phyloP scores from a whole-genome alignment of 2,888 invertebrate genomes.

The Panzeria rudis region DNA sequence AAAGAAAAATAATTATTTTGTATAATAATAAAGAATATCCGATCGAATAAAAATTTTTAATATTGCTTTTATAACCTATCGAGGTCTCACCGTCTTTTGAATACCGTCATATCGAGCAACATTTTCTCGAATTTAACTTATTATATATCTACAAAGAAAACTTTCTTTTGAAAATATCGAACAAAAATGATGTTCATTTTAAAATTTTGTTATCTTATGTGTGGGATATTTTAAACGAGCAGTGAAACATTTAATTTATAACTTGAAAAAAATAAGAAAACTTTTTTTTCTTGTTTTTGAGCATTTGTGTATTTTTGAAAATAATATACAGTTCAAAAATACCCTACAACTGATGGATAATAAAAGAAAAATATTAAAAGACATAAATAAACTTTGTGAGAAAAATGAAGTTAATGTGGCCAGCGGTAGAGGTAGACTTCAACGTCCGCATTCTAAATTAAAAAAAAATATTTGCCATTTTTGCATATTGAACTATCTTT shows the following conservation, averaged over 20 bases:
- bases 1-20: too few relatives aligned
- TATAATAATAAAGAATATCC: too few relatives aligned
- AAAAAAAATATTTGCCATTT: too few relatives aligned
- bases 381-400: too few relatives aligned
- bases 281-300: neutral
- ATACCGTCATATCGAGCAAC: constrained; percentile 21
- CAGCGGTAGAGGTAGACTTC: too few relatives aligned
- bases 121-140: constrained; percentile 30
- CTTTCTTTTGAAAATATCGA: constrained; percentile 43
- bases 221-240: constrained; percentile 68
- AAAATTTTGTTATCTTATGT: constrained; percentile 60
- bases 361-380: neutral
- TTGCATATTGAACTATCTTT: too few relatives aligned
- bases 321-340: constrained; percentile 8
- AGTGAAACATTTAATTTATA: constrained; percentile 70
- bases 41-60: too few relatives aligned
- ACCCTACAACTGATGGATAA: constrained; percentile 31
- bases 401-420: too few relatives aligned
- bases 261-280: constrained; percentile 13
- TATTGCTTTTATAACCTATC: neutral
- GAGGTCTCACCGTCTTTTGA: constrained; percentile 44
- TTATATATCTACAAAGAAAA: constrained; percentile 24
- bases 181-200: constrained; percentile 43
- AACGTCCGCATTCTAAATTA: too few relatives aligned
- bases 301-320: constrained; percentile 1